A percentile compares a stretch with the other conserved stretches of the same genome.
These are phyloP conservation scores for Drosophila fulvimacula DNA, from an alignment of 2,888 invertebrate species.

Conservation along the genomic window DNA sequence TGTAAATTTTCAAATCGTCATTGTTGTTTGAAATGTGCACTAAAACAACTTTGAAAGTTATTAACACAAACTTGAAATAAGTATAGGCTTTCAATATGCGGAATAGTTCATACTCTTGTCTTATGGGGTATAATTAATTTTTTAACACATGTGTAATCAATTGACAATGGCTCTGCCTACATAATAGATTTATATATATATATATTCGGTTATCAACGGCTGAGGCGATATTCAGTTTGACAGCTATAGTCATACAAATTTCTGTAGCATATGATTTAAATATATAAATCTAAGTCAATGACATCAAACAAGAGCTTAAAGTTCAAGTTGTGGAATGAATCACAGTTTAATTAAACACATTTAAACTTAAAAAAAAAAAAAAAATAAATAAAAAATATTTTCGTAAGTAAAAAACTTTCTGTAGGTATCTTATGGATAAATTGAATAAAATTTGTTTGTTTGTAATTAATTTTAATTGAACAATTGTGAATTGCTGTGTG, in stretches of 20 bases:
- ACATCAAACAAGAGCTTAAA: too few relatives aligned
- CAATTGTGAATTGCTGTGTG: too few relatives aligned
- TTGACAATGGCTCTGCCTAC: not conserved
- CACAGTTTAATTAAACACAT: too few relatives aligned
- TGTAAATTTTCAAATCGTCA: not conserved
- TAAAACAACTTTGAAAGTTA: constrained; percentile 2
- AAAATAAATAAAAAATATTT: too few relatives aligned
- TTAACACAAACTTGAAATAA: constrained; percentile 18
- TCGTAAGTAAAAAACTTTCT: too few relatives aligned
- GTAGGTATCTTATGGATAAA: not conserved
- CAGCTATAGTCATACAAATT: not conserved
- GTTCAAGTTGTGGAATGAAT: too few relatives aligned
- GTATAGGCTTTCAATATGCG: constrained; percentile 4
- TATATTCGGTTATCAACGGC: not conserved
- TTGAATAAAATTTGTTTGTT: not conserved
- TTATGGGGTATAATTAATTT: not conserved
- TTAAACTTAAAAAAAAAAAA: too few relatives aligned
- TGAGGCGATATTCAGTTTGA: not conserved
- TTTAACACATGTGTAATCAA: not conserved
- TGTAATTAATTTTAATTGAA: too few relatives aligned
- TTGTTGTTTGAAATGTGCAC: not conserved
- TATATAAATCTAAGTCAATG: too few relatives aligned
- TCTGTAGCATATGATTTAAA: too few relatives aligned
- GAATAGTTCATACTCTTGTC: not conserved
- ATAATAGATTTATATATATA: not conserved